Evolutionary conservation across 2,797 vertebrate genomes (phyloP).

Genomic region (Paramormyrops hopkinsi): DNA sequence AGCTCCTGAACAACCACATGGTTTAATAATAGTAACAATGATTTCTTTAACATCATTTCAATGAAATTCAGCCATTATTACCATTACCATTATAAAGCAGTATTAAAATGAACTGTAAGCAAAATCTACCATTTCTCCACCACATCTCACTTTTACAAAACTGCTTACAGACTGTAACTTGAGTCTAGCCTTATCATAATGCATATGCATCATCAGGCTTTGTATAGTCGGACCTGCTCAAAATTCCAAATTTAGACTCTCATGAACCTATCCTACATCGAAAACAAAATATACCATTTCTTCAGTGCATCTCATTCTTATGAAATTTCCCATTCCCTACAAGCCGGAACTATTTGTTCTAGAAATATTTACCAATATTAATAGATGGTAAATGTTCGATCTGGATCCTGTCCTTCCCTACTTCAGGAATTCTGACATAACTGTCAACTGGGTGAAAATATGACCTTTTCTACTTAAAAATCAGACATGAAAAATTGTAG

Average conservation of each 20-base stretch:
- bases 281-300: not conserved
- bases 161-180: not conserved
- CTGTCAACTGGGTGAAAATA: not conserved
- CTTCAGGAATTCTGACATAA: not conserved
- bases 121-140: not conserved
- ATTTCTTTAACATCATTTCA: not conserved
- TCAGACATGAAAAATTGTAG: not conserved
- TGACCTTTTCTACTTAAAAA: not conserved
- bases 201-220: not conserved
- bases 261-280: not conserved
- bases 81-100: not conserved
- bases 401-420: not conserved
- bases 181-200: not conserved
- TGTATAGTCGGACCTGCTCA: not conserved
- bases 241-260: not conserved
- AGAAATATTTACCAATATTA: not conserved
- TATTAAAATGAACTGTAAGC: not conserved
- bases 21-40: not conserved
- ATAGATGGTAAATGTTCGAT: not conserved
- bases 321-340: not conserved
- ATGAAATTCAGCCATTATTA: not conserved
- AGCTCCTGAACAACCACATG: not conserved
- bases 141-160: not conserved
- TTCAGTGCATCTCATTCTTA: not conserved
- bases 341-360: not conserved